Conservation (phyloP, 2,797 vertebrate species). For the Pampus argenteus region DNA sequence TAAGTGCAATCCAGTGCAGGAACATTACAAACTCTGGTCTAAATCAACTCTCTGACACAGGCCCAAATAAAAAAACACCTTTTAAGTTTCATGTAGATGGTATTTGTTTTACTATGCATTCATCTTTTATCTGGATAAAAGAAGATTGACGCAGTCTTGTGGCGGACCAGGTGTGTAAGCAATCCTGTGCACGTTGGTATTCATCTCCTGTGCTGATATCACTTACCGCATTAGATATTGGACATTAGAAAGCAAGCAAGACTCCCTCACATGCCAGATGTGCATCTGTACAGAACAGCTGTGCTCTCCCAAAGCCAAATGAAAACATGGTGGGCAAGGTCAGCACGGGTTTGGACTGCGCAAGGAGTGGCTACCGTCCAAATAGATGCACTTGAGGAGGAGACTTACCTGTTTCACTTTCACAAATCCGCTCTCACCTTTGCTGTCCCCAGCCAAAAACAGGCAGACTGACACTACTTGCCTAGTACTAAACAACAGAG, state of each 20-base stretch:
- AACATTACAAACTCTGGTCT: neutral
- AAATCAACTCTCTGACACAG: neutral
- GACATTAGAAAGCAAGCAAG: constrained; percentile 34
- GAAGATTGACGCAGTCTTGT: neutral
- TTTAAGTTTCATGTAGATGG: neutral
- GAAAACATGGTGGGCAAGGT: constrained; percentile 35
- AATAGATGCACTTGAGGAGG: constrained; percentile 15
- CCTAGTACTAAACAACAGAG: neutral
- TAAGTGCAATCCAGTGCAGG: neutral
- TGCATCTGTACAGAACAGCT: constrained; percentile 59
- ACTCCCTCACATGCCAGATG: constrained; percentile 30
- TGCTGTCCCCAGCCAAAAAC: neutral
- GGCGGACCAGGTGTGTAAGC: constrained; percentile 8
- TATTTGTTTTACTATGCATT: neutral
- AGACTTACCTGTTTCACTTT: neutral
- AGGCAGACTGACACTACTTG: neutral
- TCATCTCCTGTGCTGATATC: constrained; percentile 18
- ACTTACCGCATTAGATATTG: constrained; percentile 32
- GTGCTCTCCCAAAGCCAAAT: constrained; percentile 30
- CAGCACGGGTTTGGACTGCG: neutral
- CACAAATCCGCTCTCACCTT: too few species aligned
- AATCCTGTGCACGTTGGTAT: constrained; percentile 22
- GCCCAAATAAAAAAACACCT: neutral
- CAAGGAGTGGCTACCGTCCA: neutral
- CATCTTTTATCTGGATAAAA: neutral